Conservation (phyloP, 2,797 vertebrate genomes). For the Sebastes trivittatus region DNA sequence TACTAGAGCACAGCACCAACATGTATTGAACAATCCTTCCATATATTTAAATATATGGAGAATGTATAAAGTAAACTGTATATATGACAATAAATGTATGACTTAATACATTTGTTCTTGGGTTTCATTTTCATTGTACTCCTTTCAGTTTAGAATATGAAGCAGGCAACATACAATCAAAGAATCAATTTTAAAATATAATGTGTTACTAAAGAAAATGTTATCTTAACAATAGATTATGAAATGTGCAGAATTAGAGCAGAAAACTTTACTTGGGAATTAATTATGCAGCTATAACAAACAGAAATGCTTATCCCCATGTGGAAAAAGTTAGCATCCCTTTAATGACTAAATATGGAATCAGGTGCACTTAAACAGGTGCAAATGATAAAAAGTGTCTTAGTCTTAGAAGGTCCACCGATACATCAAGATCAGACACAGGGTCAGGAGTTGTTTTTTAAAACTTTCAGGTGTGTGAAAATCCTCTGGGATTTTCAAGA, state of each 20-base stretch:
- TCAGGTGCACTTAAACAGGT: slow-evolving; percentile 35
- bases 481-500: not conserved
- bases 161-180: not conserved
- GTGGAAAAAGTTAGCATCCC: not conserved
- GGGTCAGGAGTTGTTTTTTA: slow-evolving; percentile 11
- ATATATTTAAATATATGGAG: not conserved
- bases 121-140: not conserved
- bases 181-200: not conserved
- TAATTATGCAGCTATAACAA: not conserved
- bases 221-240: not conserved
- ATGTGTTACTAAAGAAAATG: not conserved
- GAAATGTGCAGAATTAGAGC: not conserved
- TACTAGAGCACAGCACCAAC: not conserved
- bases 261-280: not conserved
- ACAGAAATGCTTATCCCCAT: not conserved
- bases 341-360: slow-evolving; percentile 32
- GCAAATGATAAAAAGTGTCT: slow-evolving; percentile 33
- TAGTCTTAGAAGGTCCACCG: not conserved
- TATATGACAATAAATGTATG: not conserved
- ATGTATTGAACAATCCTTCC: not conserved
- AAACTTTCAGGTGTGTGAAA: slow-evolving; percentile 20
- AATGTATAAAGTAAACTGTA: not conserved
- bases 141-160: not conserved
- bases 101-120: not conserved
- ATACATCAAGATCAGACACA: slow-evolving; percentile 29